These are phyloP conservation scores for Drosophila yooni DNA, from an alignment of 2,888 invertebrate species.

Conservation along the genomic window DNA sequence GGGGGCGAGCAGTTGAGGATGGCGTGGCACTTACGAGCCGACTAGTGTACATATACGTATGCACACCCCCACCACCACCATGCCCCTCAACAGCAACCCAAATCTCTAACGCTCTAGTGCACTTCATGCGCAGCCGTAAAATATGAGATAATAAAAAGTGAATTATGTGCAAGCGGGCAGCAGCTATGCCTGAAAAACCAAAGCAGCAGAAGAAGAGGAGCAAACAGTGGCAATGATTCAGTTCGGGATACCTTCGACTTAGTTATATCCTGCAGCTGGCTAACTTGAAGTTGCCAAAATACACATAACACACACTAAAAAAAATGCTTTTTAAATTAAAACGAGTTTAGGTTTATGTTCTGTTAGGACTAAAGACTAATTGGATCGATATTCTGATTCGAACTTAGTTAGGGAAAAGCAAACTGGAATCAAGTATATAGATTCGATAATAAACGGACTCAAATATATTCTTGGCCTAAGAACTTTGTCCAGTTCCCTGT, in stretches of 20 bases:
- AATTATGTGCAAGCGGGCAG: constrained; percentile 67
- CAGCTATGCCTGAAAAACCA: constrained; percentile 27
- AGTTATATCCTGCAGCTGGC: constrained; percentile 2
- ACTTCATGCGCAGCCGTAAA: constrained; percentile 60
- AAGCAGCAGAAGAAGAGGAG: constrained; percentile 6
- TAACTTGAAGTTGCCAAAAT: background rate
- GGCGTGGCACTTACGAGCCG: constrained; percentile 30
- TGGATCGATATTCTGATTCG: background rate
- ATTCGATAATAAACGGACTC: too few relatives aligned
- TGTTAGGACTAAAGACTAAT: background rate
- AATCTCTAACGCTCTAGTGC: constrained; percentile 27
- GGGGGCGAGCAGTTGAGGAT: background rate
- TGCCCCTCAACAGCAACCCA: background rate
- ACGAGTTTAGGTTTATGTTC: too few relatives aligned
- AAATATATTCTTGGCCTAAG: too few relatives aligned
- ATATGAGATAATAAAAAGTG: constrained; percentile 80
- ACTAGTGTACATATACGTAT: constrained; percentile 13
- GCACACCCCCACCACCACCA: background rate
- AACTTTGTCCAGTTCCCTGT: background rate
- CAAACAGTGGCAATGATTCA: constrained; percentile 15
- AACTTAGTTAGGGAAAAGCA: too few relatives aligned
- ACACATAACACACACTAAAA: background rate
- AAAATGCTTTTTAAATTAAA: too few relatives aligned
- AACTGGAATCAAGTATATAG: too few relatives aligned
- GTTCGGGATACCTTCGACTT: constrained; percentile 5